Percentiles rank a stretch among this genome's conserved stretches.
phyloP scores from a whole-genome alignment of 2,888 invertebrate genomes.

The Bedellia somnulentella region DNA sequence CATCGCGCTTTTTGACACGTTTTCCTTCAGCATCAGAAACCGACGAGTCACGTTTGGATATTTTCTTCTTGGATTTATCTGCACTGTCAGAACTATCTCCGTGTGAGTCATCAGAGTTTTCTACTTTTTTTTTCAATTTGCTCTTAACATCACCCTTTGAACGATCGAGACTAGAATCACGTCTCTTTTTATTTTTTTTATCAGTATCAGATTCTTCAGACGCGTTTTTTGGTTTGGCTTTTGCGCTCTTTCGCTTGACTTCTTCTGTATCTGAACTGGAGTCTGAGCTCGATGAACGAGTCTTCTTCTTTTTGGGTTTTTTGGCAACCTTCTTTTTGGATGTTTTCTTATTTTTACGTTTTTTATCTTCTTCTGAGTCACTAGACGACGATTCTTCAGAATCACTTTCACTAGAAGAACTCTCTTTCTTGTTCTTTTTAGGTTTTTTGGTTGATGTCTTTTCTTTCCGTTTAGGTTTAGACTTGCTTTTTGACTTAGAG shows the following conservation, averaged over 20 bases:
- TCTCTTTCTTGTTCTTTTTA: constrained; percentile 51
- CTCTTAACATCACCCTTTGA: constrained; percentile 25
- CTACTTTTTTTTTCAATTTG: constrained; percentile 40
- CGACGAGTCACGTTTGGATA: constrained; percentile 39
- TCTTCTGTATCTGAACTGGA: constrained; percentile 54
- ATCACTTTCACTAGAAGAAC: constrained; percentile 51
- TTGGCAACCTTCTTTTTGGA: constrained; percentile 48
- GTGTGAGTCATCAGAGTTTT: constrained; percentile 42
- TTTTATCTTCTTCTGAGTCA: constrained; percentile 51
- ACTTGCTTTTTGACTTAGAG: constrained; percentile 39
- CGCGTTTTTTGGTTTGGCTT: constrained; percentile 50
- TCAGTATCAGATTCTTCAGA: constrained; percentile 47
- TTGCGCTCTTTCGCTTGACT: constrained; percentile 38
- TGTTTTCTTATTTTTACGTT: constrained; percentile 51
- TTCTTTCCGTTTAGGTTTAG: constrained; percentile 53
- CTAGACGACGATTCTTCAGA: constrained; percentile 53
- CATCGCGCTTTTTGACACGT: constrained; percentile 35
- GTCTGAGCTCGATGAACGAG: constrained; percentile 50
- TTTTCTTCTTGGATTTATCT: constrained; percentile 55
- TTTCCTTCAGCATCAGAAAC: constrained; percentile 42
- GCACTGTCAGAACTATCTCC: constrained; percentile 52
- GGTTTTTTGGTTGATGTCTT: constrained; percentile 59
- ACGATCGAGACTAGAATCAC: constrained; percentile 32
- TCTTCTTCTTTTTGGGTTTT: constrained; percentile 45
- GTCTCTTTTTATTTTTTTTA: constrained; percentile 41